Evolutionary conservation across 1,140 invertebrate species (phyloP).

Genomic region (Luehdorfia chinensis): DNA sequence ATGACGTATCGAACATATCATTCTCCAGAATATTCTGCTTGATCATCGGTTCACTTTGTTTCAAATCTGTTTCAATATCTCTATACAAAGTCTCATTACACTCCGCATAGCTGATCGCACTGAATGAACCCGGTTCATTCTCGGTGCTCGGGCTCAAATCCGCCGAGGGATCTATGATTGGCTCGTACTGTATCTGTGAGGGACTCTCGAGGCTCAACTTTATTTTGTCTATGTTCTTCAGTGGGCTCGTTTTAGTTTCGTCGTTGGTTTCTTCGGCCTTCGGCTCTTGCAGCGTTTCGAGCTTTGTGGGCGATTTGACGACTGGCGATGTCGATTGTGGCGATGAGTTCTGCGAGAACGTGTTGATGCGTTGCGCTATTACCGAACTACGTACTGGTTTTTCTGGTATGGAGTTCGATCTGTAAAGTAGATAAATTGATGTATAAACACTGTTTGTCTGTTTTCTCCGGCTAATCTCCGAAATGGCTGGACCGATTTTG

Average conservation of each 20-base stretch:
- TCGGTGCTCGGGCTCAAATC: slow-evolving; percentile 69
- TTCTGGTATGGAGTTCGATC: slow-evolving; percentile 75
- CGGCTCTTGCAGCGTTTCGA: background rate
- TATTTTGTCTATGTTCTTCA: slow-evolving; percentile 75
- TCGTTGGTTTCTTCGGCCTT: slow-evolving; percentile 29
- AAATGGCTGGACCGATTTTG: too few relatives aligned
- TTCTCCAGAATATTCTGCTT: slow-evolving; percentile 76
- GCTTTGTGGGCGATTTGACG: slow-evolving; percentile 30
- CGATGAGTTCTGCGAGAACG: slow-evolving; percentile 51
- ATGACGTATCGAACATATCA: slow-evolving; percentile 73
- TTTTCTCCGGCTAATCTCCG: too few relatives aligned
- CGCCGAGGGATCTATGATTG: slow-evolving; percentile 58
- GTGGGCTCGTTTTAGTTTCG: slow-evolving; percentile 59
- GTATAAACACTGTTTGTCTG: too few relatives aligned
- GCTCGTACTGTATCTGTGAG: slow-evolving; percentile 73
- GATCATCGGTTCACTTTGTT: slow-evolving; percentile 71
- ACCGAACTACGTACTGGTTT: slow-evolving; percentile 81
- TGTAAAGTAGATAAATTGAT: slow-evolving; percentile 30
- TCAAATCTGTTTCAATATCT: slow-evolving; percentile 43
- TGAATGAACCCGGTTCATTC: slow-evolving; percentile 53
- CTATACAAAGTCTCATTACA: slow-evolving; percentile 38
- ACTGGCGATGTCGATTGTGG: slow-evolving; percentile 40
- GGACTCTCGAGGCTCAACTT: slow-evolving; percentile 71
- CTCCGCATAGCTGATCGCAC: slow-evolving; percentile 50
- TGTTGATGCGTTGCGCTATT: slow-evolving; percentile 78